Conservation (phyloP, 2,113 vertebrate species). For the Donacobius atricapilla region DNA sequence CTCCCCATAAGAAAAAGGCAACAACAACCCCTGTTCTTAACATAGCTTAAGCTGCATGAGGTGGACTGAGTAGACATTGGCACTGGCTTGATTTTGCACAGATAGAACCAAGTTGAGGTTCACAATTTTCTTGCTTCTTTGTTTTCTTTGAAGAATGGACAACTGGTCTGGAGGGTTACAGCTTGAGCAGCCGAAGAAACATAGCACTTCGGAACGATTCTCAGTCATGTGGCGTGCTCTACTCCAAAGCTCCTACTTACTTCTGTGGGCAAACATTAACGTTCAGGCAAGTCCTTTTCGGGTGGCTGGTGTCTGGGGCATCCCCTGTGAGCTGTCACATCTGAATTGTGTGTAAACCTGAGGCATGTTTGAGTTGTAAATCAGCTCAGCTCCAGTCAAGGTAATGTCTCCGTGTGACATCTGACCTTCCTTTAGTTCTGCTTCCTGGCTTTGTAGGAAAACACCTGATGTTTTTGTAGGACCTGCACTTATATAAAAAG, state of each 20-base stretch:
- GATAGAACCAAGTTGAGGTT: neutral
- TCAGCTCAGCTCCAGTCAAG: neutral
- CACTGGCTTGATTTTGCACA: neutral
- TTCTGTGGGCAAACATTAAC: constrained; percentile 93
- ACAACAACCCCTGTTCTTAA: neutral
- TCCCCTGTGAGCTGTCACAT: neutral
- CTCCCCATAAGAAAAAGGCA: neutral
- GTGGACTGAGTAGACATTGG: neutral
- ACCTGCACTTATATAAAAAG: neutral
- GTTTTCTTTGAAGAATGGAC: constrained; percentile 81
- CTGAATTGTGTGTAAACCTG: neutral
- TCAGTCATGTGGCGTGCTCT: constrained; percentile 78
- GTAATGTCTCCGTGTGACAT: neutral
- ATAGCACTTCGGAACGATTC: constrained; percentile 90
- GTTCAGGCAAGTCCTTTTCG: constrained; percentile 81
- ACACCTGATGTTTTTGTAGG: neutral
- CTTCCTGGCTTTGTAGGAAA: neutral
- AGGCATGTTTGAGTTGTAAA: neutral
- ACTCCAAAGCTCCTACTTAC: constrained; percentile 90
- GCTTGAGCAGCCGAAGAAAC: constrained; percentile 93
- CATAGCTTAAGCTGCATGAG: neutral
- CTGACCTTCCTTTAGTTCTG: neutral
- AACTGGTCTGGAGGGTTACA: constrained; percentile 89
- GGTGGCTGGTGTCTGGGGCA: neutral
- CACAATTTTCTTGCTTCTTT: neutral